phyloP scores from a whole-genome alignment of 2,113 vertebrate species.

The Antigone vipio region DNA sequence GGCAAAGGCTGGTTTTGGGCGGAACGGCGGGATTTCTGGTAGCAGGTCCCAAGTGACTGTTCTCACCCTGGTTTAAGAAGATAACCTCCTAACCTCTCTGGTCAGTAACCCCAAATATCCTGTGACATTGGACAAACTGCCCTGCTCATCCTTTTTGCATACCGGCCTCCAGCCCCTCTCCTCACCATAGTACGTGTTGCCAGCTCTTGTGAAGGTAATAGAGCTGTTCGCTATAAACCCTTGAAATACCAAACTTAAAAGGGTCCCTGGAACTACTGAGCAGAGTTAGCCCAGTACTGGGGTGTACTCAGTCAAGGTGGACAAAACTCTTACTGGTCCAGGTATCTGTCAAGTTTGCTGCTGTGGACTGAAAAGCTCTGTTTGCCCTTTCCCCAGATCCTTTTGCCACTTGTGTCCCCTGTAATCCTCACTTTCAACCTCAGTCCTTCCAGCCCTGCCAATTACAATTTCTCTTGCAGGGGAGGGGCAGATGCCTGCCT shows the following conservation, averaged over 20 bases:
- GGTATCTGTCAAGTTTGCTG: not conserved
- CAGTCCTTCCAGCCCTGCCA: not conserved
- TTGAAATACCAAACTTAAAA: not conserved
- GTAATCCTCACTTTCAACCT: not conserved
- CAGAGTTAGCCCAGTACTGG: not conserved
- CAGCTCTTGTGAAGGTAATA: not conserved
- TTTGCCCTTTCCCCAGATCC: not conserved
- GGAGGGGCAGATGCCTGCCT: constrained; percentile 38
- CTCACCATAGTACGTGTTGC: not conserved
- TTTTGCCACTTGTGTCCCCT: not conserved
- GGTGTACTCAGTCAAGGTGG: not conserved
- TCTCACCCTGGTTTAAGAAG: not conserved
- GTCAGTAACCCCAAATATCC: not conserved
- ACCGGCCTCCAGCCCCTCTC: not conserved
- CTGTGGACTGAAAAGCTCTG: not conserved
- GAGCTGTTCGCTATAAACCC: not conserved
- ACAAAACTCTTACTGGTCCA: not conserved
- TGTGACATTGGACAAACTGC: not conserved
- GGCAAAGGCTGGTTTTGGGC: not conserved
- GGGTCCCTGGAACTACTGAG: not conserved
- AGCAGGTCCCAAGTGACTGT: not conserved
- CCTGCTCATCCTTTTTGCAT: not conserved
- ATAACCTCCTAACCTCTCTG: rapidly evolving
- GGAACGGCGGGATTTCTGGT: not conserved
- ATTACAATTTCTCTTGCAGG: not conserved